phyloP scores from a whole-genome alignment of 2,888 invertebrate species.

The Cataglyphis altisquamis region DNA sequence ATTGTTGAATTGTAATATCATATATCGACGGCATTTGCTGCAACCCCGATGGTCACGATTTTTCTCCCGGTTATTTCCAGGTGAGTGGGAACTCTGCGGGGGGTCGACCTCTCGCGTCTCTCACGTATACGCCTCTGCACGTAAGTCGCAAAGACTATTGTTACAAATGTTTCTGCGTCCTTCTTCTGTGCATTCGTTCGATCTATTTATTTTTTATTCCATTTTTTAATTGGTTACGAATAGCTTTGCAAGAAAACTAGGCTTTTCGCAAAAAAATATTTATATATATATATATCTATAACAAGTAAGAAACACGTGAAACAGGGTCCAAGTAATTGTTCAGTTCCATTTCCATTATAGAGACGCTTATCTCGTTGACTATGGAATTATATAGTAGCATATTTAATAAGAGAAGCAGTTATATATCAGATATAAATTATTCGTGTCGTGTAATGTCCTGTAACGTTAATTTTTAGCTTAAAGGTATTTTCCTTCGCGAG shows the following conservation, averaged over 20 bases:
- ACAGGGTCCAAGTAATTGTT: background rate
- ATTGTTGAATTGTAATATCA: constrained; percentile 35
- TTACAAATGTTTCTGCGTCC: constrained; percentile 68
- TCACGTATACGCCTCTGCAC: constrained; percentile 82
- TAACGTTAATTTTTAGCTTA: constrained; percentile 24
- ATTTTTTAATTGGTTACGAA: constrained; percentile 22
- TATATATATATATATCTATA: background rate
- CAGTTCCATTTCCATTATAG: background rate
- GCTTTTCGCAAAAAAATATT: constrained; percentile 24
- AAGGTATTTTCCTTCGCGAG: constrained; percentile 13
- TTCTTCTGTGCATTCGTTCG: constrained; percentile 37
- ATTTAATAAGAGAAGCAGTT: constrained; percentile 2
- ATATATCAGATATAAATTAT: background rate
- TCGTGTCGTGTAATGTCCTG: background rate
- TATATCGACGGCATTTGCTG: constrained; percentile 65
- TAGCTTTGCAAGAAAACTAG: constrained; percentile 40
- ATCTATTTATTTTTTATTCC: constrained; percentile 2
- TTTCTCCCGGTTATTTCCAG: constrained; percentile 85
- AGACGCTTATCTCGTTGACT: constrained; percentile 7
- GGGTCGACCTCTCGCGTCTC: constrained; percentile 83
- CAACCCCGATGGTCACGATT: constrained; percentile 79
- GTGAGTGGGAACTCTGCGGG: constrained; percentile 85
- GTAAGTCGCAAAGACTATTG: constrained; percentile 83
- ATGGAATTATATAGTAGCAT: background rate
- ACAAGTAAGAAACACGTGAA: background rate